A percentile compares a stretch with the other conserved stretches of the same genome.
Evolutionary conservation across 2,888 invertebrate genomes (phyloP).

Genomic region (Spodoptera exigua): DNA sequence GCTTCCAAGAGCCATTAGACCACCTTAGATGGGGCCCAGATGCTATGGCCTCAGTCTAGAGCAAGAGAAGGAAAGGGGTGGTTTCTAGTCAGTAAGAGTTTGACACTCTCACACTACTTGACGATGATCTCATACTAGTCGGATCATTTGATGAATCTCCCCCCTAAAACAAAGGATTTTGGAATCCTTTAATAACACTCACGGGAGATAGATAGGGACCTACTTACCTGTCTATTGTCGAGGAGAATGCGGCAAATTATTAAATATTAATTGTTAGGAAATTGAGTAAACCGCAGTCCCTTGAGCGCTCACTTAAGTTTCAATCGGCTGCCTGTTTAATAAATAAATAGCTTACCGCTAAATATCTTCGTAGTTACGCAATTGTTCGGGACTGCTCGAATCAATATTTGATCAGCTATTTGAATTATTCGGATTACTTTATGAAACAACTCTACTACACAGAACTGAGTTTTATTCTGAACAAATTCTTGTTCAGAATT

Average conservation of each 20-base stretch:
- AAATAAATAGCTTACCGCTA: conserved; percentile 42
- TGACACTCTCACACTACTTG: too few species aligned
- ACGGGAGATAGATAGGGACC: conserved; percentile 16
- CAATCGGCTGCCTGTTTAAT: conserved; percentile 48
- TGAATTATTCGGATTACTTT: conserved; percentile 37
- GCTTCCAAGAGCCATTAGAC: too few species aligned
- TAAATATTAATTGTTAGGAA: conserved; percentile 56
- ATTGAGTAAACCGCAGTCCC: conserved; percentile 46
- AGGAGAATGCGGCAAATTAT: conserved; percentile 31
- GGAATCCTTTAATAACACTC: conserved; percentile 37
- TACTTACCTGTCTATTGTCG: conserved; percentile 1
- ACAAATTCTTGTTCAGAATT: conserved; percentile 3
- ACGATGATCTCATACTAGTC: too few species aligned
- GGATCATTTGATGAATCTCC: too few species aligned
- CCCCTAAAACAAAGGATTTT: too few species aligned
- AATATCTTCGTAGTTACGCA: conserved; percentile 23
- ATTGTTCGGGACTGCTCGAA: conserved; percentile 23
- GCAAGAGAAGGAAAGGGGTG: too few species aligned
- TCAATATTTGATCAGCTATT: conserved; percentile 44
- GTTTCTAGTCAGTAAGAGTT: too few species aligned
- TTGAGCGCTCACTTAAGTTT: conserved; percentile 46
- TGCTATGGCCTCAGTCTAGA: too few species aligned
- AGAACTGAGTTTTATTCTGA: conserved; percentile 2
- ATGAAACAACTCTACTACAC: conserved; percentile 7
- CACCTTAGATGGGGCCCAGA: too few species aligned